Conservation (phyloP, 2,113 vertebrate species). For the Tylochromis polylepis region DNA sequence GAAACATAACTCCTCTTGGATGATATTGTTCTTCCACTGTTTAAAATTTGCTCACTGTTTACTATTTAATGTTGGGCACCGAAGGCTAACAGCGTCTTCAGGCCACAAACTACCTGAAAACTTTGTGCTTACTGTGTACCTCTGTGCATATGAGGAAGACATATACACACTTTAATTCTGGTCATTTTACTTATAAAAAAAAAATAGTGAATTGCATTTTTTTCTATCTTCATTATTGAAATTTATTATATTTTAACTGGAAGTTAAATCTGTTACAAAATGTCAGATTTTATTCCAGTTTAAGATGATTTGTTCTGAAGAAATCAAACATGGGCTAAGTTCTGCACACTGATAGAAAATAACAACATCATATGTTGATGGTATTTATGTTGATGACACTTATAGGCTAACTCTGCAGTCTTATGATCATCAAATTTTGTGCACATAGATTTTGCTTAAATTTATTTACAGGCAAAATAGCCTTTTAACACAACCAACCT, state of each 20-base stretch:
- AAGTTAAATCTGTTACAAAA: not conserved
- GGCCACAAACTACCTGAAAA: not conserved
- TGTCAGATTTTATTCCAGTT: not conserved
- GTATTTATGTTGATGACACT: not conserved
- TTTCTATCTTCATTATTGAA: not conserved
- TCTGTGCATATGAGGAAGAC: not conserved
- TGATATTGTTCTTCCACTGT: not conserved
- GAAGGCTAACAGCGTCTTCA: not conserved
- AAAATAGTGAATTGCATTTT: not conserved
- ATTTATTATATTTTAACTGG: not conserved
- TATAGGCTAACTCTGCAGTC: not conserved
- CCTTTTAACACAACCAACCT: not conserved
- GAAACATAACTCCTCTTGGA: not conserved
- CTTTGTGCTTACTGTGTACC: not conserved
- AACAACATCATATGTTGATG: not conserved
- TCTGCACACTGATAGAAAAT: not conserved
- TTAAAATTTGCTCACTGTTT: not conserved
- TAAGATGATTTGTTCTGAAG: not conserved
- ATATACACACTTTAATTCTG: rapidly evolving
- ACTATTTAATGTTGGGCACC: not conserved
- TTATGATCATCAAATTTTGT: not conserved
- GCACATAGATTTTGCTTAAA: not conserved
- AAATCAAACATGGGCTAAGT: not conserved
- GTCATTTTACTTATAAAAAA: not conserved
- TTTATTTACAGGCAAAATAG: not conserved